Evolutionary conservation across 1,140 invertebrate species (phyloP).

Genomic region (Neodiprion fabricii): DNA sequence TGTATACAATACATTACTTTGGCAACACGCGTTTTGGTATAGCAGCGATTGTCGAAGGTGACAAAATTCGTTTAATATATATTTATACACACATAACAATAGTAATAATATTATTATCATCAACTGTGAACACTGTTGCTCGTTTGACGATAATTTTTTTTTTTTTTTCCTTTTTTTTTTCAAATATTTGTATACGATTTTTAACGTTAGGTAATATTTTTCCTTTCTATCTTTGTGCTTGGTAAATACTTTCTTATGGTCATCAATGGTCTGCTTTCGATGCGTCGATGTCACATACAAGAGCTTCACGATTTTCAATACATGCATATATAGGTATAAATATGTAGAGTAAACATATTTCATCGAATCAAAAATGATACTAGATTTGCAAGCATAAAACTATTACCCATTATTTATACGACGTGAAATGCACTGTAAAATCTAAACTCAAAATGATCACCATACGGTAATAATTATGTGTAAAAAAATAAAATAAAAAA

Average conservation of each 20-base stretch:
- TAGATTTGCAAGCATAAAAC: too few relatives aligned
- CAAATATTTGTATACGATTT: not conserved
- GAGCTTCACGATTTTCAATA: too few relatives aligned
- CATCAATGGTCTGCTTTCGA: constrained; percentile 4
- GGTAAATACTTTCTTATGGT: constrained; percentile 7
- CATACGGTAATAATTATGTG: too few relatives aligned
- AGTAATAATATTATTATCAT: not conserved
- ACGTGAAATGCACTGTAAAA: too few relatives aligned
- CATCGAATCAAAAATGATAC: too few relatives aligned
- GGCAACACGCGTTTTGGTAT: not conserved
- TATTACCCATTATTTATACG: too few relatives aligned
- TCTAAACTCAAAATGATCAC: too few relatives aligned
- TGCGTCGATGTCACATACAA: not conserved
- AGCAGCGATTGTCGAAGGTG: not conserved
- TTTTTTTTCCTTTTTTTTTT: not conserved
- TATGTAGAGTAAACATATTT: too few relatives aligned
- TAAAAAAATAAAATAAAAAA: too few relatives aligned
- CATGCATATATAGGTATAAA: too few relatives aligned
- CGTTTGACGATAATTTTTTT: not conserved
- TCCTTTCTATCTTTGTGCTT: not conserved
- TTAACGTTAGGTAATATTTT: not conserved
- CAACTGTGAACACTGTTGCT: too few relatives aligned
- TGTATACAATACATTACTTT: not conserved
- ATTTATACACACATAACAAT: not conserved
- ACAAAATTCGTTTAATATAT: not conserved